These are phyloP conservation scores for Phalloptychus januarius DNA, from an alignment of 2,797 vertebrate species.

Conservation along the genomic window DNA sequence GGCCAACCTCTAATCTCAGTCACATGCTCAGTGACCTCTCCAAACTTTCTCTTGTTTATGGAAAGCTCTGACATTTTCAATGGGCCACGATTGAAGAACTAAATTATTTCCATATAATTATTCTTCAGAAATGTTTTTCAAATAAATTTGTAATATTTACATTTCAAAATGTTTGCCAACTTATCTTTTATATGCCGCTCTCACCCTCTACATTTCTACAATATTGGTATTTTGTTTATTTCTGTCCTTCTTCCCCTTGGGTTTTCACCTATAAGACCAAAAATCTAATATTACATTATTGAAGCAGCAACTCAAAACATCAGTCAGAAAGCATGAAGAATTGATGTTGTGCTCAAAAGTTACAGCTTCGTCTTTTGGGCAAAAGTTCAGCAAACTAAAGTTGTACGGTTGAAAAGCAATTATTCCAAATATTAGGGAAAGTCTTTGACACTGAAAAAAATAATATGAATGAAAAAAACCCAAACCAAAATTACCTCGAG, in stretches of 20 bases:
- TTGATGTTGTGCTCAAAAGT: too few species aligned
- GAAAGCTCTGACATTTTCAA: background rate
- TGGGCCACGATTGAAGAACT: background rate
- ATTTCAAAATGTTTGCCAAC: background rate
- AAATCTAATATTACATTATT: background rate
- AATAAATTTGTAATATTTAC: background rate
- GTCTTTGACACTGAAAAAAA: background rate
- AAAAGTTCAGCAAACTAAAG: background rate
- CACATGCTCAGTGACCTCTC: conserved; percentile 15
- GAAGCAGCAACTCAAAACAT: background rate
- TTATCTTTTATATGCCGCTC: too few species aligned
- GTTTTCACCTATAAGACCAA: background rate
- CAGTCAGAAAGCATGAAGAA: background rate
- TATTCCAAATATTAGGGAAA: background rate
- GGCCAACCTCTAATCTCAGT: conserved; percentile 15
- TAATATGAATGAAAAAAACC: background rate
- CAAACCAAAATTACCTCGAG: background rate
- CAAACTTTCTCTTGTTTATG: background rate
- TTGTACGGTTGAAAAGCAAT: background rate
- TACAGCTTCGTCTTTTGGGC: too few species aligned
- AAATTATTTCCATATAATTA: background rate
- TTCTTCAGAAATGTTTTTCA: background rate
- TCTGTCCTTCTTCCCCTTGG: background rate
- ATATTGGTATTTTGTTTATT: background rate
- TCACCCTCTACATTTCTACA: background rate